phyloP scores from a whole-genome alignment of 2,797 vertebrate species.

The Esox lucius region DNA sequence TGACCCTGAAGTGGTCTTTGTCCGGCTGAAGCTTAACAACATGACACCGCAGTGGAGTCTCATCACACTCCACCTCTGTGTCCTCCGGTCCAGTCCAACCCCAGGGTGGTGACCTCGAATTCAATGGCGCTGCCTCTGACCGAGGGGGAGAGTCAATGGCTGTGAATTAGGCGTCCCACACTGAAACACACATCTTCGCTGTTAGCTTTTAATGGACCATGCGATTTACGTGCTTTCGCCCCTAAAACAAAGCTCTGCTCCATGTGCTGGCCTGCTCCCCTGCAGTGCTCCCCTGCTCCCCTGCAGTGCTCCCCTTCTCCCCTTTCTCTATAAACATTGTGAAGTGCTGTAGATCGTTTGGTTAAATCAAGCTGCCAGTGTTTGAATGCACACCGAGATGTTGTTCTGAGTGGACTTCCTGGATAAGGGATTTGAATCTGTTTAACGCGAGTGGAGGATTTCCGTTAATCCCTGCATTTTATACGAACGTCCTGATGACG shows the following conservation, averaged over 20 bases:
- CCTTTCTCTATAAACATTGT: not conserved
- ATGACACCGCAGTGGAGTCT: conserved; percentile 39
- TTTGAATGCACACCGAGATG: conserved; percentile 6
- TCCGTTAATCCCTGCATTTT: not conserved
- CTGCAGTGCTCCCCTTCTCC: not conserved
- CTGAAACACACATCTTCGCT: conserved; percentile 59
- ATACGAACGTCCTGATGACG: not conserved
- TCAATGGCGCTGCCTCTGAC: conserved; percentile 52
- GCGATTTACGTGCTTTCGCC: conserved; percentile 54
- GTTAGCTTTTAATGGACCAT: conserved; percentile 61
- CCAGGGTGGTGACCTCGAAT: conserved; percentile 44
- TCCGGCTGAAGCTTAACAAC: conserved; percentile 49
- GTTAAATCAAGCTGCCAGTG: not conserved
- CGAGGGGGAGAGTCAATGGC: conserved; percentile 47
- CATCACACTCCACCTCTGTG: conserved; percentile 17
- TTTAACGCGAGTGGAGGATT: not conserved
- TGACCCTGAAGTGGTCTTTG: conserved; percentile 55
- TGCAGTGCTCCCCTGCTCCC: not conserved
- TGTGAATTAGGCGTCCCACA: conserved; percentile 64
- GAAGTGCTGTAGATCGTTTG: not conserved
- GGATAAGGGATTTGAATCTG: not conserved
- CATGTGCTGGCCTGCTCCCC: not conserved
- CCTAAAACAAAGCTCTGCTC: conserved; percentile 24
- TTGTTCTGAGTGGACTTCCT: conserved; percentile 4
- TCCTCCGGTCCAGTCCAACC: not conserved